A percentile compares a stretch with the other conserved stretches of the same genome.
Conservation (phyloP, 2,113 vertebrate genomes). For the Verasper variegatus region DNA sequence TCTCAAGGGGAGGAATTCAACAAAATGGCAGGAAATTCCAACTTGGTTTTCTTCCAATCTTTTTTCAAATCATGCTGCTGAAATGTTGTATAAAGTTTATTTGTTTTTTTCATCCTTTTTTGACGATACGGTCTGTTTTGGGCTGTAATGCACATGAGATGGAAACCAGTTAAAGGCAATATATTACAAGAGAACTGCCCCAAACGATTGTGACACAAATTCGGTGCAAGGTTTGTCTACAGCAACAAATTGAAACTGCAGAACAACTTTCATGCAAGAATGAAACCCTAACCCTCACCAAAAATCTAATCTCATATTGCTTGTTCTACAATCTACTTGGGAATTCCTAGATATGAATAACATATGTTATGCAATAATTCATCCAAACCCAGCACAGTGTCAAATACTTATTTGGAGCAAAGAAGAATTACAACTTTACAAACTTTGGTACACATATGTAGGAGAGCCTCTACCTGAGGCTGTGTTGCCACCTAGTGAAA, state of each 20-base stretch:
- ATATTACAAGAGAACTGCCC: no score
- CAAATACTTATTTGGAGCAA: no score
- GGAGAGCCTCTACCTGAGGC: background rate
- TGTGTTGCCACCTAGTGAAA: constrained; percentile 42
- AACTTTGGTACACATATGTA: background rate
- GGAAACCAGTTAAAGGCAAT: background rate
- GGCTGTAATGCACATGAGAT: background rate
- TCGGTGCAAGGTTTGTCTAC: background rate
- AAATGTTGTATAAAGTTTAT: constrained; percentile 48
- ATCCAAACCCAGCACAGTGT: no score
- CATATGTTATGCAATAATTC: no score
- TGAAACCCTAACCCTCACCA: no score
- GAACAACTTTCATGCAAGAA: background rate
- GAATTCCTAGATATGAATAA: no score
- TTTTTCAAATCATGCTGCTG: constrained; percentile 46
- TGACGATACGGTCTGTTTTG: background rate
- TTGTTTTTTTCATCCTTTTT: background rate
- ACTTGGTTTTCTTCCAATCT: constrained; percentile 57
- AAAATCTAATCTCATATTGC: no score
- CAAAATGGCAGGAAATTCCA: constrained; percentile 82
- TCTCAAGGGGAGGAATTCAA: constrained; percentile 67
- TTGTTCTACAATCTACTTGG: no score
- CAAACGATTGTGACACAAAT: no score
- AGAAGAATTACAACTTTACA: background rate
- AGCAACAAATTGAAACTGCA: background rate